A percentile compares a stretch with the other conserved stretches of the same genome.
These are phyloP conservation scores for Candoia aspera DNA, from an alignment of 2,113 vertebrate genomes.

Conservation along the genomic window DNA sequence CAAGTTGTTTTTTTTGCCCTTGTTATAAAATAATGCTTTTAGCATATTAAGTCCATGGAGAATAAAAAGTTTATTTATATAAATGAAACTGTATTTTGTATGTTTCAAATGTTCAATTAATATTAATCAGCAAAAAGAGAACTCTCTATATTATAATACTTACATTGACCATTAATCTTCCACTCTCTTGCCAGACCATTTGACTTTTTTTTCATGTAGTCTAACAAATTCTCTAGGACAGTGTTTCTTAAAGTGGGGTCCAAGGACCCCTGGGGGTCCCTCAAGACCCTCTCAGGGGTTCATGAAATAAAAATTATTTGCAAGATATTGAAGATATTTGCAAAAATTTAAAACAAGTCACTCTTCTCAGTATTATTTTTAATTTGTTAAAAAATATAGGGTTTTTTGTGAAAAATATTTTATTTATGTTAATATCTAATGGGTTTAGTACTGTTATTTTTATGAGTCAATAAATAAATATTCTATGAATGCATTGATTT, in stretches of 20 bases:
- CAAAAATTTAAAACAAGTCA: neutral
- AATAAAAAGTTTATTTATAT: neutral
- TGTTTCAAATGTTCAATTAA: neutral
- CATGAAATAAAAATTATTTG: neutral
- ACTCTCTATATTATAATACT: neutral
- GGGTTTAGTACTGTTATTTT: neutral
- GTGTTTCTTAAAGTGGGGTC: neutral
- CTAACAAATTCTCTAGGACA: neutral
- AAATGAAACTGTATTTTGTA: neutral
- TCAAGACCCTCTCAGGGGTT: neutral
- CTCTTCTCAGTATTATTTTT: neutral
- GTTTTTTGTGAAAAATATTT: neutral
- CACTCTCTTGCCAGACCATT: neutral
- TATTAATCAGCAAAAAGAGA: neutral
- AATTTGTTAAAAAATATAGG: neutral
- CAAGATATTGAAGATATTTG: neutral
- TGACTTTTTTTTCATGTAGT: neutral
- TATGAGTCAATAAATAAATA: neutral
- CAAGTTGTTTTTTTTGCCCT: neutral
- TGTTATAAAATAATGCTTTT: neutral
- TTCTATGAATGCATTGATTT: neutral
- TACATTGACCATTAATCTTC: neutral
- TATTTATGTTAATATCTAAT: neutral
- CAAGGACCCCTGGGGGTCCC: neutral
- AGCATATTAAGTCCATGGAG: neutral